Percentiles rank a stretch among this genome's conserved stretches.
These are phyloP conservation scores for Chaenocephalus aceratus DNA, from an alignment of 2,113 vertebrate species.

Conservation along the genomic window DNA sequence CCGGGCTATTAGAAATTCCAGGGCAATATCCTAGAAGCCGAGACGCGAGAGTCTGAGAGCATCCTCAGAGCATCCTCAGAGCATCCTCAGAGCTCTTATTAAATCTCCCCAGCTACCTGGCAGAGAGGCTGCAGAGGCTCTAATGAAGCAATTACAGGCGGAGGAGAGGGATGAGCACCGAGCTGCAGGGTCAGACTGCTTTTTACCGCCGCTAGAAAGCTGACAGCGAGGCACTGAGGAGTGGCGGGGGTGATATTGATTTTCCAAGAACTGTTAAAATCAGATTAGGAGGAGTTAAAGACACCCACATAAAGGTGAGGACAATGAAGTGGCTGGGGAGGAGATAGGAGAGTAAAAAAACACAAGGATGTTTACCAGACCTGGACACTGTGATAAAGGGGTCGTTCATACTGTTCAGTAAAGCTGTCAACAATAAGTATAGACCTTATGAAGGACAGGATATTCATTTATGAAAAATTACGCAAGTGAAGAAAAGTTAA, in stretches of 20 bases:
- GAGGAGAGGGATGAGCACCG: slow-evolving; percentile 45
- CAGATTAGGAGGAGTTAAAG: slow-evolving; percentile 13
- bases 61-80: slow-evolving; percentile 49
- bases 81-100: slow-evolving; percentile 67
- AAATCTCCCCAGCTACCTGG: slow-evolving; percentile 73
- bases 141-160: slow-evolving; percentile 73
- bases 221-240: slow-evolving; percentile 42
- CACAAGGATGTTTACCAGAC: neutral
- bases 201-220: slow-evolving; percentile 34
- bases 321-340: slow-evolving; percentile 5
- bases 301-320: slow-evolving; percentile 24
- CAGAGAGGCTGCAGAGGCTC: slow-evolving; percentile 57
- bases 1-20: slow-evolving; percentile 79
- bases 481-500: too few relatives aligned
- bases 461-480: too few relatives aligned
- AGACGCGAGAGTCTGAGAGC: slow-evolving; percentile 58
- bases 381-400: neutral
- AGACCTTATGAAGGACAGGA: neutral
- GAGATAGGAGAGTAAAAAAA: neutral
- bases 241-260: slow-evolving; percentile 37
- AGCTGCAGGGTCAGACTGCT: slow-evolving; percentile 15
- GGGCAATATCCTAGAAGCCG: slow-evolving; percentile 68
- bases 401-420: too few relatives aligned
- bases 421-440: neutral
- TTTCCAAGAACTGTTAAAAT: slow-evolving; percentile 46